A percentile compares a stretch with the other conserved stretches of the same genome.
phyloP scores from a whole-genome alignment of 1,140 invertebrate genomes.

The Lineus longissimus region DNA sequence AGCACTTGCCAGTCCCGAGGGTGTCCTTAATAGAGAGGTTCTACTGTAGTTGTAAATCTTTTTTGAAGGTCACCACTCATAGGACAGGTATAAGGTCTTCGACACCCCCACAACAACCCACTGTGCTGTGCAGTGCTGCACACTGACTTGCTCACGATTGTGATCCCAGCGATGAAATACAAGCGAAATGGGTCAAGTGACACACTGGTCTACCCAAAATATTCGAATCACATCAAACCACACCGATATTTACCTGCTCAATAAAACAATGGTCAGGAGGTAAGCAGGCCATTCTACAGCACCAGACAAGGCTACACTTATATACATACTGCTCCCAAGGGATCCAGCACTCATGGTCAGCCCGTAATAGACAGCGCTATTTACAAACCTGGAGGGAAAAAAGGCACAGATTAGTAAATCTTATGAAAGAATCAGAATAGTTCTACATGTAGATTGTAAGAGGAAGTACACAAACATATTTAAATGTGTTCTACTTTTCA shows the following conservation, averaged over 20 bases:
- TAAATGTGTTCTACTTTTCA: not conserved
- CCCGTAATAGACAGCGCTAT: constrained; percentile 61
- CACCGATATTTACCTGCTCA: constrained; percentile 11
- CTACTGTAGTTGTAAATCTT: no score
- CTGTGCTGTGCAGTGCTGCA: no score
- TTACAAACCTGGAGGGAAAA: constrained; percentile 60
- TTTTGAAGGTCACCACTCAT: no score
- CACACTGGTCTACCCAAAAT: no score
- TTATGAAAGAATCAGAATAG: not conserved
- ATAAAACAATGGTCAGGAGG: constrained; percentile 15
- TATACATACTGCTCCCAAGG: constrained; percentile 29
- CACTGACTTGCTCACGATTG: no score
- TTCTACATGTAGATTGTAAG: not conserved
- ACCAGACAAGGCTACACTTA: constrained; percentile 50
- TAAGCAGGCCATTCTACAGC: constrained; percentile 73
- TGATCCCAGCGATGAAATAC: no score
- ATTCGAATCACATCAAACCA: no score
- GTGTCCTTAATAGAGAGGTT: no score
- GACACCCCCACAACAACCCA: no score
- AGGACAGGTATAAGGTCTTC: no score
- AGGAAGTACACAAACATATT: not conserved
- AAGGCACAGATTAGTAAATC: not conserved
- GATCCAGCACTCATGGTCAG: constrained; percentile 56
- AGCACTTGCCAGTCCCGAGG: no score
- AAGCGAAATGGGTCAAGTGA: no score